Evolutionary conservation across 2,113 vertebrate genomes (phyloP).

Genomic region (Petaurus breviceps): DNA sequence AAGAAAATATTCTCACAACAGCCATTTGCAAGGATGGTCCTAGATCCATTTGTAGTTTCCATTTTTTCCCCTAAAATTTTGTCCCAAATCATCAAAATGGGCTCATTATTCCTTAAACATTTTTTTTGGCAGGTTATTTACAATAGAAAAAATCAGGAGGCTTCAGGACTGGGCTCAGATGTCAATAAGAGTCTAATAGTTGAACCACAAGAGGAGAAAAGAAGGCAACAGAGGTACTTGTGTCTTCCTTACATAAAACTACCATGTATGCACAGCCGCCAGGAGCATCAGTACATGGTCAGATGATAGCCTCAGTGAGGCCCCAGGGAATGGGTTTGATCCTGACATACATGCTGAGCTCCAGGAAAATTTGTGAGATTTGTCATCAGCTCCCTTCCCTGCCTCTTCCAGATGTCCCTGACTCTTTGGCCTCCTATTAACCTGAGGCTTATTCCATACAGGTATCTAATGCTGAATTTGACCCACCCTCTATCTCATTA

Average conservation of each 20-base stretch:
- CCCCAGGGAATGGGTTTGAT: fast-evolving
- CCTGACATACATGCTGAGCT: neutral
- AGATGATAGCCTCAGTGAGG: neutral
- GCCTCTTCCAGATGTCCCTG: neutral
- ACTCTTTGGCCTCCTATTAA: fast-evolving
- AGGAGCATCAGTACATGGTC: neutral
- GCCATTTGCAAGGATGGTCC: neutral
- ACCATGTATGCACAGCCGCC: neutral
- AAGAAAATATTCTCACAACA: neutral
- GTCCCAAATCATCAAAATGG: neutral
- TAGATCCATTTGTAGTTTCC: neutral
- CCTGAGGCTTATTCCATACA: neutral
- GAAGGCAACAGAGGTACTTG: conserved; percentile 53
- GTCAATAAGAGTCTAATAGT: neutral
- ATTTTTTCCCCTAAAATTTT: neutral
- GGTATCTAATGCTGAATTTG: neutral
- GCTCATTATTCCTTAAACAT: neutral
- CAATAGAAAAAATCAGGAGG: neutral
- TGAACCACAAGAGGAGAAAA: neutral
- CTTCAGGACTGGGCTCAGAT: fast-evolving
- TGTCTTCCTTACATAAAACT: neutral
- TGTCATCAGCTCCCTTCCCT: neutral
- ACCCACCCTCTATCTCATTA: neutral
- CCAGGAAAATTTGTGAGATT: neutral
- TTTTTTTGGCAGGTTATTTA: conserved; percentile 42